Base-by-base conservation (phyloP, 1,140 invertebrate genomes). In the Polyergus mexicanus region DNA sequence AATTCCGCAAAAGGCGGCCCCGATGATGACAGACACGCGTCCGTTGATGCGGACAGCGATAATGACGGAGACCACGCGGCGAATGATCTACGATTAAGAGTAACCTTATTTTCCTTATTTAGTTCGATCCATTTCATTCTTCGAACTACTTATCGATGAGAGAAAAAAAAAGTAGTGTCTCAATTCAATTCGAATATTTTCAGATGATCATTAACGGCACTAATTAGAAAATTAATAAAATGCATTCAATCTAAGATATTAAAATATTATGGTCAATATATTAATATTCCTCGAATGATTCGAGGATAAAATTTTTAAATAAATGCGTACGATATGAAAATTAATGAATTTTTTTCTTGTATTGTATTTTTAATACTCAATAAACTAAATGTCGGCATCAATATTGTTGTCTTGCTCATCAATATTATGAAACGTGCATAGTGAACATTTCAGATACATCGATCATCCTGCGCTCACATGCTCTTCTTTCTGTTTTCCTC, bases 1-100 rank as follows among this genome's bases (percentile, higher is more conserved):
- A 81, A 80, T 71, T 47, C 68, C 11, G 54, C 78, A 72, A 83
- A 72, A 74, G 78, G 78, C 78, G 41, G 54, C 25, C 13, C 16
- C 54, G 78, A 19, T 54, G 47, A 35, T 68, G 62, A 78, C 62
- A 8, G 47, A 71, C 47, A 13, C 7, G 1, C 77, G 35, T 28
- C 13, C 35, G 11, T 11, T 7, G n/a, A 10, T 38, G 44, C 2
- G 6, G 44, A 35, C 76, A 68, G 77, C 77, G 60, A 1, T 58
- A 38, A 71, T 28, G 66, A 81, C 66, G 66, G 54, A 81, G 72
- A 81, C 1, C 66, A 19, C 25, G 32, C 25, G 8, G 11, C 32
- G 68, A 60, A 28, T 74, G 78, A 83, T 83, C 78, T 44, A 74
- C 38, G 54, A 74, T 60, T 41, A 38, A 44, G 62, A 35, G 19